phyloP scores from a whole-genome alignment of 2,888 invertebrate genomes.

The Idaea dimidiata region DNA sequence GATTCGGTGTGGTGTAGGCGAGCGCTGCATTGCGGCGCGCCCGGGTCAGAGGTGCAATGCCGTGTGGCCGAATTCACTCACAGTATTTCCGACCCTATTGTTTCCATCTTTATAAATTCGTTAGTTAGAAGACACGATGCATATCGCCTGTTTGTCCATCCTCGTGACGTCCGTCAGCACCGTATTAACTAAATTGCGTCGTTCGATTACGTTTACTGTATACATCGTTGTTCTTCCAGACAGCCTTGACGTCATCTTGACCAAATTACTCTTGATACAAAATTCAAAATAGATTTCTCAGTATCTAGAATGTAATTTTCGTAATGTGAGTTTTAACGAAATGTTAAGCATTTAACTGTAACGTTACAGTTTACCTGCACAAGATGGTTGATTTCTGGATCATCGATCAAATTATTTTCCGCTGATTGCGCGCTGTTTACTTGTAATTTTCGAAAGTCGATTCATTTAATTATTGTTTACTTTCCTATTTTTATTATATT shows the following conservation, averaged over 20 bases:
- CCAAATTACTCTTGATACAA: constrained; percentile 42
- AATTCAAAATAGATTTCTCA: constrained; percentile 38
- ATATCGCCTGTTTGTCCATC: neutral
- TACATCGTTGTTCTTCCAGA: constrained; percentile 36
- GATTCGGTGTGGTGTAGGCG: constrained; percentile 59
- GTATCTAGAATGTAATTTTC: constrained; percentile 32
- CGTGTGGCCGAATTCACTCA: constrained; percentile 30
- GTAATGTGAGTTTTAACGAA: constrained; percentile 29
- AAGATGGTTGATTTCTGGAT: constrained; percentile 26
- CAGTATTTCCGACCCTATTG: constrained; percentile 27
- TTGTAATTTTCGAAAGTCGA: constrained; percentile 33
- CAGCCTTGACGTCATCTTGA: constrained; percentile 46
- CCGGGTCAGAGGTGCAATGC: constrained; percentile 65
- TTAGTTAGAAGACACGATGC: neutral
- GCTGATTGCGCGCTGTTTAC: constrained; percentile 24
- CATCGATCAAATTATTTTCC: constrained; percentile 35
- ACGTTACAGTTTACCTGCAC: constrained; percentile 27
- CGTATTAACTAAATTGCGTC: constrained; percentile 32
- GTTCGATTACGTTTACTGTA: constrained; percentile 31
- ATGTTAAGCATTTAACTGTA: constrained; percentile 19
- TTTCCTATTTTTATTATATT: constrained; percentile 10
- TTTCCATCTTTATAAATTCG: constrained; percentile 11
- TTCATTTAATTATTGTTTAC: constrained; percentile 41
- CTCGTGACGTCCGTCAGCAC: constrained; percentile 6
- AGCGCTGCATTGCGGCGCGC: constrained; percentile 65